Percentiles rank a stretch among this genome's conserved stretches.
These are phyloP conservation scores for Callimorpha dominula DNA, from an alignment of 2,888 invertebrate species.

Conservation along the genomic window DNA sequence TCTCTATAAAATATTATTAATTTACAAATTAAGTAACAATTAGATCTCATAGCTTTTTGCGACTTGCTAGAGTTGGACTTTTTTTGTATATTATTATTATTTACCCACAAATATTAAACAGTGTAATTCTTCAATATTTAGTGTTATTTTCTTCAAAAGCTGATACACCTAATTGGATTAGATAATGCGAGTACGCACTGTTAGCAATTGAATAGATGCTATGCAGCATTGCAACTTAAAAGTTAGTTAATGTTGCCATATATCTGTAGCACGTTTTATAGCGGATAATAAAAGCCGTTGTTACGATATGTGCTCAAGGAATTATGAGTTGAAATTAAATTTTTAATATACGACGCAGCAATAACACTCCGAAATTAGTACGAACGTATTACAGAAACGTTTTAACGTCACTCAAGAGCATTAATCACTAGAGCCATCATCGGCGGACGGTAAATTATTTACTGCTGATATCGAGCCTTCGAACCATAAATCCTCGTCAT, in stretches of 20 bases:
- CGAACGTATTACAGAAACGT: slow-evolving; percentile 39
- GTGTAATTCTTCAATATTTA: no score
- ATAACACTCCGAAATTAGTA: slow-evolving; percentile 47
- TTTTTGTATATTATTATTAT: no score
- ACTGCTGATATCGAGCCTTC: slow-evolving; percentile 61
- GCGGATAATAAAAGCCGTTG: slow-evolving; percentile 55
- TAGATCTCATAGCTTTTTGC: no score
- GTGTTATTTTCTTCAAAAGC: no score
- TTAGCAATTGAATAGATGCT: slow-evolving; percentile 45
- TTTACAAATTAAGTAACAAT: no score
- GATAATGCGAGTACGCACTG: slow-evolving; percentile 34
- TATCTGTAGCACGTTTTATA: slow-evolving; percentile 53
- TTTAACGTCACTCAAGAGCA: slow-evolving; percentile 46
- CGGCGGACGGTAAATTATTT: slow-evolving; percentile 70
- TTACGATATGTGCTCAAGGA: slow-evolving; percentile 53
- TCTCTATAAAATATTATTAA: no score
- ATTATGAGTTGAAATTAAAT: slow-evolving; percentile 56
- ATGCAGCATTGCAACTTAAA: slow-evolving; percentile 36
- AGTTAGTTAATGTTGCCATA: slow-evolving; percentile 48
- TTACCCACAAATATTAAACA: no score
- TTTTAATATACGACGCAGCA: slow-evolving; percentile 53
- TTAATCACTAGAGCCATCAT: slow-evolving; percentile 60
- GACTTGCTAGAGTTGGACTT: no score
- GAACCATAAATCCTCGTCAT: slow-evolving; percentile 72
- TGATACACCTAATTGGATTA: background rate